Conservation (phyloP, 1,140 invertebrate species). For the Hyles vespertilio region DNA sequence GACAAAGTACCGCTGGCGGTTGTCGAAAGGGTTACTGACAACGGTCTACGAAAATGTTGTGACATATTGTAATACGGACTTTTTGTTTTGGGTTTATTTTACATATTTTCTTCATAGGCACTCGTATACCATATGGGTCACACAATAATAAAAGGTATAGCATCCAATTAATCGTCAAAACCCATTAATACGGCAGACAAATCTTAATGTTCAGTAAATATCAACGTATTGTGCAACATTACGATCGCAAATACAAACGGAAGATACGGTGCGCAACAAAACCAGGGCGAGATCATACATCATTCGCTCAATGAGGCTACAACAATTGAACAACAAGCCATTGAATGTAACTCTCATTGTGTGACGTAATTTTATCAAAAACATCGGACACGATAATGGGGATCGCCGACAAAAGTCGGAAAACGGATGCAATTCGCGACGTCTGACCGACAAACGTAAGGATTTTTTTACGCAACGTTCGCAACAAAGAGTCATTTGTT, state of each 20-base stretch:
- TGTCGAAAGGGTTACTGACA: slow-evolving; percentile 59
- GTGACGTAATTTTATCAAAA: slow-evolving; percentile 73
- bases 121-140: neutral
- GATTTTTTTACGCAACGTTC: slow-evolving; percentile 60
- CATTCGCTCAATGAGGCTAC: slow-evolving; percentile 64
- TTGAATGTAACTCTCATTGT: slow-evolving; percentile 56
- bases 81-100: neutral
- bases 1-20: slow-evolving; percentile 56
- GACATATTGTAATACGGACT: slow-evolving; percentile 35
- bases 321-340: slow-evolving; percentile 69
- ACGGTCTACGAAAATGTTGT: slow-evolving; percentile 53
- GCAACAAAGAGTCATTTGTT: slow-evolving; percentile 52
- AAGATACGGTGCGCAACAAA: slow-evolving; percentile 46
- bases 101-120: neutral
- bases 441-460: slow-evolving; percentile 55
- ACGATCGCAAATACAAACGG: slow-evolving; percentile 51
- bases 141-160: too few relatives aligned
- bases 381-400: slow-evolving; percentile 62
- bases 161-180: too few relatives aligned
- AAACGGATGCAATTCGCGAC: slow-evolving; percentile 72
- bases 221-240: slow-evolving; percentile 39
- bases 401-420: slow-evolving; percentile 68
- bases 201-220: slow-evolving; percentile 37
- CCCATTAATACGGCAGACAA: too few relatives aligned
- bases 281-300: slow-evolving; percentile 48